Base-by-base conservation (phyloP, 1,140 invertebrate species). In the Drosophila nikananu region DNA sequence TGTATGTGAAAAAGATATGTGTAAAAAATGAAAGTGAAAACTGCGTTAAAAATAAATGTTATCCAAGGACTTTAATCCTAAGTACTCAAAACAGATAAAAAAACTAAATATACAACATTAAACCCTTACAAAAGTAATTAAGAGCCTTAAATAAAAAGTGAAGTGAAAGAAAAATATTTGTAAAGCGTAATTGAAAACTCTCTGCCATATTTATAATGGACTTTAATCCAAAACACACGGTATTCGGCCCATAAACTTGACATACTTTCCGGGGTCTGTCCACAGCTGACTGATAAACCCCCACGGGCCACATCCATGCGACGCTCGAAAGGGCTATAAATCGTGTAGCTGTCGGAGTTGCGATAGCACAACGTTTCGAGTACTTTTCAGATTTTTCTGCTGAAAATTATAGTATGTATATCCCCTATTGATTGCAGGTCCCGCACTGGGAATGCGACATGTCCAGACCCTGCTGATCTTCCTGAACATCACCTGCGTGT, bases 401-500 rank as follows among this genome's bases (percentile, higher is more conserved):
- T 63, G 17, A 32, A 58, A 63, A 49, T 39, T 12, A 23, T 46
- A 30, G 27, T 5, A n/a, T 19, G 27, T 5, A n/a, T 19, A 25
- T 39, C 15, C 7, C 0, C 1, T n/a, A 15, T 1, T 32, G 23
- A 32, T 48, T 73, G 5, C 63, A 91, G 89, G 84, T 51, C 89
- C 89, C 9, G 0, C 63, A 4, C 10, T 91, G 64, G 89, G 89
- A 12, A 64, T 89, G 73, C 73, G 89, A 6, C 89, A 91, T 52
- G 52, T 91, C 23, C 89, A 91, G 66, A 65, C 80, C 13, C 32
- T 91, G 21, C 68, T 91, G 9, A 66, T 91, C 2, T 91, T 91
- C 9, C 25, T 91, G 1, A 77, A 74, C 12, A 89, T 89, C 5
- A 82, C 74, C 10, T 23, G 60, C 3, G 19, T 81, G 10, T 91